Evolutionary conservation across 2,888 invertebrate species (phyloP).

Genomic region (Smittia aterrima): DNA sequence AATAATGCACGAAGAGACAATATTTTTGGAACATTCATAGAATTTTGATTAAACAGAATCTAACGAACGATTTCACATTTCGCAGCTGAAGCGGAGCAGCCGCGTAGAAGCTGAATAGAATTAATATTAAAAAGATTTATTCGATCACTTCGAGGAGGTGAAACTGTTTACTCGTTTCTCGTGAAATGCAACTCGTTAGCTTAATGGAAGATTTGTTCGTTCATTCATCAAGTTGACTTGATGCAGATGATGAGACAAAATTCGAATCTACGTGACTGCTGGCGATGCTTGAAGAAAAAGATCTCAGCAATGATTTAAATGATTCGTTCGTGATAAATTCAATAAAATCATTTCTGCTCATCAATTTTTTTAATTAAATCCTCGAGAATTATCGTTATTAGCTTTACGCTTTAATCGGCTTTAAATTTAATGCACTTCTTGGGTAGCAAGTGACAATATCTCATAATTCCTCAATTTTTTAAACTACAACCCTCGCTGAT

Average conservation of each 20-base stretch:
- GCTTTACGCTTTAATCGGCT: slow-evolving; percentile 34
- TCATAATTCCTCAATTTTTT: slow-evolving; percentile 27
- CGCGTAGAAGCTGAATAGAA: not conserved
- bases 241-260: too few species aligned
- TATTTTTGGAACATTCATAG: slow-evolving; percentile 41
- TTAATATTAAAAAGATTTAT: slow-evolving; percentile 34
- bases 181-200: too few species aligned
- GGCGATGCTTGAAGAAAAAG: too few species aligned
- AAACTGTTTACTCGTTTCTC: not conserved
- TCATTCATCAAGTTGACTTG: not conserved
- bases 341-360: not conserved
- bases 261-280: too few species aligned
- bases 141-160: slow-evolving; percentile 11
- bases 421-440: slow-evolving; percentile 32
- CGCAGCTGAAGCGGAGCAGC: slow-evolving; percentile 27
- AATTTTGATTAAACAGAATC: slow-evolving; percentile 41
- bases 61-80: slow-evolving; percentile 11
- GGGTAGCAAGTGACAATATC: slow-evolving; percentile 17
- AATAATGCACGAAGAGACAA: slow-evolving; percentile 36
- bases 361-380: slow-evolving; percentile 20
- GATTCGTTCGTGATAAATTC: not conserved
- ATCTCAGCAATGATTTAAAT: not conserved
- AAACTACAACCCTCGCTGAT: not conserved
- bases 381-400: slow-evolving; percentile 28
- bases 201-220: not conserved